Base-by-base conservation (phyloP, 92 coral and sea anemone species). In the Bergia puertoricense region DNA sequence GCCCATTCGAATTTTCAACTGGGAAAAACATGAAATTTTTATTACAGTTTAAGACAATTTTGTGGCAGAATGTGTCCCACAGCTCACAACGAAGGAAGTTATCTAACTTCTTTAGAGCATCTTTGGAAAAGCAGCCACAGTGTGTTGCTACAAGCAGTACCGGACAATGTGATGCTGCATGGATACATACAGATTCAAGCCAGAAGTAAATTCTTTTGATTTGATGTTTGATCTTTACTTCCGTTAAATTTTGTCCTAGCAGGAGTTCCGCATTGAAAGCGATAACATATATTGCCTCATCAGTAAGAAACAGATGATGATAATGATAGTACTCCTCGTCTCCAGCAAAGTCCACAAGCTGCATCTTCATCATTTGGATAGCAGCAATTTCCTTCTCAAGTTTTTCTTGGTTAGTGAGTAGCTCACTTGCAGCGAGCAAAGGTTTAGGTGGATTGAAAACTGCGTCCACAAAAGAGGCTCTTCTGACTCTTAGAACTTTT, bases 271-370 rank as follows among this genome's bases (percentile, higher is more conserved):
- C 56, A 59, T 90, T 77, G 37, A 92, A 92, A 36, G 84, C 94
- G 38, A 92, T 44, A 10, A 71, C 45, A 44, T 89, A 89, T 11
- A 92, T 8, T 5, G 88, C 94, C 2, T 92, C 57, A 9, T 51
- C 72, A 36, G 74, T 89, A 2, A 89, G 80, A 66, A 92, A 92
- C 66, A 92, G 42, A 36, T 92, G 92, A 74, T 89, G 92, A 22
- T 92, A 92, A 0, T 83, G 74, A 42, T 85, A 57, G 54, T 89
- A 86, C 22, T 92, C 92, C 18, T 85, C 86, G 0, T 89, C 92
- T 1, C 94, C 94, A 62, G 90, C 94, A 86, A 92, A 92, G 74
- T 92, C 94, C 0, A 89, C 87, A 0, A 92, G 22, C 56, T 81
- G 81, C 69, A 92, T 40, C 76, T 90, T 92, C 4, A 89, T 68